Base-by-base conservation (phyloP, 2,113 vertebrate genomes). In the Piaya cayana region DNA sequence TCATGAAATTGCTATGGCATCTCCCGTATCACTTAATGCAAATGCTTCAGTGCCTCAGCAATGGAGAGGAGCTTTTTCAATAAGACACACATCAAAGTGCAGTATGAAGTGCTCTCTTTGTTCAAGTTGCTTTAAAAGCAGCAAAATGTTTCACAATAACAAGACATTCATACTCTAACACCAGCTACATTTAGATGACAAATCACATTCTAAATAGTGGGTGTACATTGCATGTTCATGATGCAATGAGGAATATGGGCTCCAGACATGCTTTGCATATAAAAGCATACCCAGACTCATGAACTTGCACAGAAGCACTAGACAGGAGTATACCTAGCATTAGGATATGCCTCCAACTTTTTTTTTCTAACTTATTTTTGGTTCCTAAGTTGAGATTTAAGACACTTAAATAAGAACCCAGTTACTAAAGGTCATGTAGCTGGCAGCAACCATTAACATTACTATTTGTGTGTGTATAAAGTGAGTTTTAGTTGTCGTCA, bases 1-100 rank as follows among this genome's bases (percentile, higher is more conserved):
- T 98, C 94, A 93, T 88, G 93, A 98, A 98, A 98, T 95, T 95
- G 97, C 96, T 96, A 59, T 92, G 94, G 93, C 93, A 97, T 96
- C 94, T 95, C 95, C 90, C 93, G 93, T 94, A 97, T 96, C 88
- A 83, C 93, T 97, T 97, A 97, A 97, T 95, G 96, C 95, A 97
- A 97, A 98, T 96, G 92, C 84, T 95, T 96, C 97, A 95, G 92
- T 97, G 96, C 90, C 92, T 96, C 32, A 0, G 97, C 95, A 97
- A 97, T 82, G 82, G 96, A 97, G 96, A 96, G 89, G 42, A 56
- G 94, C 92, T 95, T 95, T 96, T 97, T 91, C 95, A 89, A 94
- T 96, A 97, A 97, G 95, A 85, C 95, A 95, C 91, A 94, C 96
- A 96, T 97, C 95, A 83, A 95, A 93, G 96, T 81, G 84, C 77